Evolutionary conservation across 2,113 vertebrate genomes (phyloP), one percentile per base, ranked within the genome.

Genomic region (Corythoichthys haematopterus): DNA sequence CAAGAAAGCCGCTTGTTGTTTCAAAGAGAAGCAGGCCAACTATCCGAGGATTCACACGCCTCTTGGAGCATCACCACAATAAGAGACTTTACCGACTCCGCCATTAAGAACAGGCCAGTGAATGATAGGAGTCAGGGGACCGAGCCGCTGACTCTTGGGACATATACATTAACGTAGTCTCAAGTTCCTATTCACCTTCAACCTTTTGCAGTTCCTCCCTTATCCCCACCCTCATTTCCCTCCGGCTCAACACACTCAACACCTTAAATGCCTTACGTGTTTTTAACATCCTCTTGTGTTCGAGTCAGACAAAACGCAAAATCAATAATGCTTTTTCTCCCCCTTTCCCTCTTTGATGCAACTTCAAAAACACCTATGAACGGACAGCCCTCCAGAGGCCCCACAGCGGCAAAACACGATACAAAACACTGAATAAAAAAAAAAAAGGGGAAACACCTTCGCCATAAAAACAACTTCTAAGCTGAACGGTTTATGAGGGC

Each of bases 271-370:
- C 71, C 82, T 84, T 78, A 84, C 72, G 81, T 85, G 85, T 88
- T 85, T 90, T 81, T 89, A 85, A 91, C 28, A 85, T 91, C 87
- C 88, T 89, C 79, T 69, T 77, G n/a, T 84, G 84, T 91, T 91
- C 82, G 85, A 91, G 89, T 90, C 89, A 88, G 89, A 93, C 92
- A 93, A 93, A 93, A 92, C 86, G 88, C 85, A 91, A 92, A 92
- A 92, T 93, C 92, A 90, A 93, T 93, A 92, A 86, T 82, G 82
- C 84, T 81, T 90, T 91, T 85, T 87, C 83, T 78, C 81, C 82
- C 90, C 81, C 85, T 91, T 43, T 90, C 92, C 90, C 89, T 86
- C 90, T 91, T 92, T 92, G 91, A 92, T 91, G 91, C 80, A 88
- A 88, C 92, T 91, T 93, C 91, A 92, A 92, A 90, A 90, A 51